These are phyloP conservation scores for Panulirus ornatus DNA, from an alignment of 1,140 invertebrate genomes.

Conservation along the genomic window DNA sequence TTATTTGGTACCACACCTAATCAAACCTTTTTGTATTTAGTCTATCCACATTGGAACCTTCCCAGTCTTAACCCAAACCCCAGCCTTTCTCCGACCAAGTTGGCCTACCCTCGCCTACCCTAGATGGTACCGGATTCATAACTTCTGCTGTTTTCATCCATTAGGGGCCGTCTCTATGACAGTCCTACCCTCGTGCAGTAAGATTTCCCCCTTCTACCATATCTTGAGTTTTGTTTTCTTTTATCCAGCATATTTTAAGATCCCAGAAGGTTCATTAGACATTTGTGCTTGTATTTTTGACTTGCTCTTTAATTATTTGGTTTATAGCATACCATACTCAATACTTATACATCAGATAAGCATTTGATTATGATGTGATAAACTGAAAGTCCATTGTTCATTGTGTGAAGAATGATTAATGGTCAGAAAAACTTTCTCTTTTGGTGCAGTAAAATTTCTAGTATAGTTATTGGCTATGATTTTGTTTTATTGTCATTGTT, in stretches of 20 bases:
- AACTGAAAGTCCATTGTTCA: too few relatives aligned
- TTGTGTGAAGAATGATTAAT: too few relatives aligned
- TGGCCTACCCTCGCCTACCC: conserved; percentile 4
- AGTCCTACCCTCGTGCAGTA: conserved; percentile 67
- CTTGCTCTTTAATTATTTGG: neutral
- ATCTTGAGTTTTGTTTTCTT: conserved; percentile 27
- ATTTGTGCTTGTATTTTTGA: neutral
- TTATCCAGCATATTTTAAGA: conserved; percentile 24
- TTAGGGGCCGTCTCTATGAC: conserved; percentile 67
- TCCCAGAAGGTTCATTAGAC: conserved; percentile 21
- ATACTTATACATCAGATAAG: too few relatives aligned
- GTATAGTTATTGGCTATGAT: too few relatives aligned
- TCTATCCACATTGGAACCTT: neutral
- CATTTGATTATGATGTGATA: too few relatives aligned
- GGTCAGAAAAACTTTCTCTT: too few relatives aligned
- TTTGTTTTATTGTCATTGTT: too few relatives aligned
- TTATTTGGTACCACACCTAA: neutral
- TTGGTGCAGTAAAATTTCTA: too few relatives aligned
- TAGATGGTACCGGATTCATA: conserved; percentile 49
- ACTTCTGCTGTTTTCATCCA: conserved; percentile 51
- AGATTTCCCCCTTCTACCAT: conserved; percentile 39
- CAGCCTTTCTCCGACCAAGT: conserved; percentile 2
- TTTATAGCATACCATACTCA: neutral
- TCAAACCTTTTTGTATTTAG: neutral
- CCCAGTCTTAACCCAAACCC: neutral